Evolutionary conservation across 2,113 vertebrate genomes (phyloP).

Genomic region (Xyrauchen texanus): DNA sequence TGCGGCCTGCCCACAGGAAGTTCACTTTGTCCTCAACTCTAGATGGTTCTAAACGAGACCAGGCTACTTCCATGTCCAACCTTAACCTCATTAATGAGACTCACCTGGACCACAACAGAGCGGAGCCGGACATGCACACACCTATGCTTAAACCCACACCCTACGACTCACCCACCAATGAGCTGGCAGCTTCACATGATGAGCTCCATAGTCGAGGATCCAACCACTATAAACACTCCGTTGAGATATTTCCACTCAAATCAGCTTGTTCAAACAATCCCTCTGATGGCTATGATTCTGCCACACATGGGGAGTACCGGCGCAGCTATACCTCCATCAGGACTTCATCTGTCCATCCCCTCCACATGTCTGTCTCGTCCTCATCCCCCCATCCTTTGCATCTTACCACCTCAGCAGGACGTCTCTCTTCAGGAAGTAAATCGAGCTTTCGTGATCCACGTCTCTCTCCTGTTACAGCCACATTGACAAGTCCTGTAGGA

Average conservation of each 20-base stretch:
- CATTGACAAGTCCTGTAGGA: not conserved
- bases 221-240: slow-evolving; percentile 82
- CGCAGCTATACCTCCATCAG: slow-evolving; percentile 77
- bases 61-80: slow-evolving; percentile 97
- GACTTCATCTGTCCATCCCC: slow-evolving; percentile 47
- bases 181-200: slow-evolving; percentile 79
- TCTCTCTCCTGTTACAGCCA: slow-evolving; percentile 40
- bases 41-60: slow-evolving; percentile 88
- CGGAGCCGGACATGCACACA: slow-evolving; percentile 88
- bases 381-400: slow-evolving; percentile 76
- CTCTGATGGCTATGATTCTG: slow-evolving; percentile 79
- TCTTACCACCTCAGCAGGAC: slow-evolving; percentile 64
- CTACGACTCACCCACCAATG: slow-evolving; percentile 79
- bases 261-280: slow-evolving; percentile 78
- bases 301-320: slow-evolving; percentile 66
- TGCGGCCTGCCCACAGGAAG: slow-evolving; percentile 87
- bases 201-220: slow-evolving; percentile 78
- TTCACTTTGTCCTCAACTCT: slow-evolving; percentile 80
- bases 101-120: slow-evolving; percentile 74
- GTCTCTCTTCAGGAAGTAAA: slow-evolving; percentile 34
- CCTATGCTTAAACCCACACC: slow-evolving; percentile 92
- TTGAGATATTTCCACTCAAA: slow-evolving; percentile 85
- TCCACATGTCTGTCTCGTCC: slow-evolving; percentile 72
- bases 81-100: slow-evolving; percentile 86
- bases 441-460: slow-evolving; percentile 31